A percentile compares a stretch with the other conserved stretches of the same genome.
Evolutionary conservation across 2,113 vertebrate species (phyloP).

Genomic region (Centropus bengalensis): DNA sequence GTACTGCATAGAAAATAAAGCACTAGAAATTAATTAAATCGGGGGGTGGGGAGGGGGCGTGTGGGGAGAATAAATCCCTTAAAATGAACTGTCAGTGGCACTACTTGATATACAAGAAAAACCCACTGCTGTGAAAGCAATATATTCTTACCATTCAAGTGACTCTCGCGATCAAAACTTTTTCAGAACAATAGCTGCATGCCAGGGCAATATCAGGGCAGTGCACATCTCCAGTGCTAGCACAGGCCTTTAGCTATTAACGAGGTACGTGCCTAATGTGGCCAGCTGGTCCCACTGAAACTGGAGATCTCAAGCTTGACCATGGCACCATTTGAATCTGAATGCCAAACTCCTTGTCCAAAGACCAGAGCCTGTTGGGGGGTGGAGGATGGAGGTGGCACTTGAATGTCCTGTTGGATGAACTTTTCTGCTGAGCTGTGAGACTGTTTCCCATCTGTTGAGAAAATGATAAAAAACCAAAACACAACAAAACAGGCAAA

Average conservation of each 20-base stretch:
- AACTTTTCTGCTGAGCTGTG: neutral
- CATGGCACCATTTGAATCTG: neutral
- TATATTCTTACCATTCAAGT: neutral
- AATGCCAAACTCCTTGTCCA: neutral
- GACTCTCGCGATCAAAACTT: neutral
- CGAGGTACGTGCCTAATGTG: neutral
- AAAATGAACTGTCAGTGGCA: neutral
- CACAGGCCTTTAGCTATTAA: neutral
- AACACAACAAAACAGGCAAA: neutral
- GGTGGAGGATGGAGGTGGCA: neutral
- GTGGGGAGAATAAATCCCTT: neutral
- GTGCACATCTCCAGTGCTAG: neutral
- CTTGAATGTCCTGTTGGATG: neutral
- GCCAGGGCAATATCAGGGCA: fast-evolving
- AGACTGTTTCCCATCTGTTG: conserved; percentile 4
- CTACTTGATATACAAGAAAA: neutral
- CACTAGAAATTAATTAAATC: neutral
- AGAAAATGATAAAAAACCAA: neutral
- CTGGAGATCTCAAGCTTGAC: neutral
- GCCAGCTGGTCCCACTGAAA: neutral
- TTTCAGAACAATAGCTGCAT: neutral
- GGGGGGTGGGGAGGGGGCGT: too few species aligned
- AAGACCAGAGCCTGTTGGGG: neutral
- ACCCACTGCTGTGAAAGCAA: neutral
- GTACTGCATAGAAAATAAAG: neutral